phyloP scores from a whole-genome alignment of 2,113 vertebrate species.

The human (Homo sapiens) region DNA sequence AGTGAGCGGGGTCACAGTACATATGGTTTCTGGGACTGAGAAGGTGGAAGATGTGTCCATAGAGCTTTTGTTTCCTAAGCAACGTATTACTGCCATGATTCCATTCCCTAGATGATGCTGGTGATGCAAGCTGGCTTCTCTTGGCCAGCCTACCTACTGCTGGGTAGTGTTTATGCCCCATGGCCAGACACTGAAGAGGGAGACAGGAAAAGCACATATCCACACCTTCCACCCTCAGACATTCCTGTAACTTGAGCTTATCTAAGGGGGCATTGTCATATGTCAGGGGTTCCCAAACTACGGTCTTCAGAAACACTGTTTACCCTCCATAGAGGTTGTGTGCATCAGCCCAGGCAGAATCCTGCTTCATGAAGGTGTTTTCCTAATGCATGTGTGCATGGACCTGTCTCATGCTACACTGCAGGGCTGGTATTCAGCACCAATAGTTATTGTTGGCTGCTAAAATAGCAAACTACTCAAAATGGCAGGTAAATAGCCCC shows the following conservation, averaged over 20 bases:
- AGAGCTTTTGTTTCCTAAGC: neutral
- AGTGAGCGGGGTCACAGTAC: neutral
- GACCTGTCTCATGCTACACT: neutral
- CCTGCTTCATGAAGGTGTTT: neutral
- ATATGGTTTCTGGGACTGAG: neutral
- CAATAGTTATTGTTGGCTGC: neutral
- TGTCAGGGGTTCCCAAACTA: neutral
- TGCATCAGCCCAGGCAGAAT: neutral
- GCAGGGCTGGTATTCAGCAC: neutral
- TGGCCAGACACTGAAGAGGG: neutral
- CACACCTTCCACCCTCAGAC: neutral
- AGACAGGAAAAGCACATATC: neutral
- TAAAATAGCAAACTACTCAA: neutral
- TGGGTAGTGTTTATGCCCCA: neutral
- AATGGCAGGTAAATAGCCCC: neutral
- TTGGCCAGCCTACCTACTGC: neutral
- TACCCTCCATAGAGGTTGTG: neutral
- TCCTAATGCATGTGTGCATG: neutral
- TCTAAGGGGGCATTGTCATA: neutral
- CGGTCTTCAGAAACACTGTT: conserved; percentile 21
- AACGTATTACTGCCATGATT: neutral
- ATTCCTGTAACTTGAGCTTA: neutral
- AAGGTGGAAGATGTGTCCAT: neutral
- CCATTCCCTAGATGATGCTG: neutral
- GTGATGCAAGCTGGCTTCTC: neutral